Conservation (phyloP, 1,140 invertebrate genomes). For the Pantala flavescens region DNA sequence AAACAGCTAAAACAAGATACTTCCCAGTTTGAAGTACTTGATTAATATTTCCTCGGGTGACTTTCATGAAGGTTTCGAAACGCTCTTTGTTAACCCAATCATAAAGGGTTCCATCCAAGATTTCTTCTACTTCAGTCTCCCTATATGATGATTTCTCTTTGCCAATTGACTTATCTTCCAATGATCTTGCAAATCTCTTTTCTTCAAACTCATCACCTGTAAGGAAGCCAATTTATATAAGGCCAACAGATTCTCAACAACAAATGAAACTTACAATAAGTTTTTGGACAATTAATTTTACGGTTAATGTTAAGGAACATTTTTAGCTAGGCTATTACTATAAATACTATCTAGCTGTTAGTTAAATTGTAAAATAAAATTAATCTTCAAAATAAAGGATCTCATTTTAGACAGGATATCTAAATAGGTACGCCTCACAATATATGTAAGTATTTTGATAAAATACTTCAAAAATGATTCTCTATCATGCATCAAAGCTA, state of each 20-base stretch:
- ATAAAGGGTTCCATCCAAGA: constrained; percentile 54
- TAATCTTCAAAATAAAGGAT: too few relatives aligned
- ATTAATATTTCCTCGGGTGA: constrained; percentile 72
- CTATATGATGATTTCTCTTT: not conserved
- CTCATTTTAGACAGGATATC: too few relatives aligned
- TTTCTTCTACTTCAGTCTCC: constrained; percentile 12
- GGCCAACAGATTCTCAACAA: too few relatives aligned
- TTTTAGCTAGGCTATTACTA: too few relatives aligned
- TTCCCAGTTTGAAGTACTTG: constrained; percentile 75
- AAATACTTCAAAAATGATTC: too few relatives aligned
- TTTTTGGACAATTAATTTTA: too few relatives aligned
- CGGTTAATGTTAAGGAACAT: too few relatives aligned
- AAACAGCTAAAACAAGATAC: constrained; percentile 72
- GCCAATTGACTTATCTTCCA: constrained; percentile 1
- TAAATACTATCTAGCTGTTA: too few relatives aligned
- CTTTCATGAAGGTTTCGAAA: constrained; percentile 81
- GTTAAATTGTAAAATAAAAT: constrained; percentile 12
- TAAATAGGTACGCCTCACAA: too few relatives aligned
- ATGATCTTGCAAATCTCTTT: not conserved
- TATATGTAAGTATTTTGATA: too few relatives aligned
- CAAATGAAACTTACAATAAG: too few relatives aligned
- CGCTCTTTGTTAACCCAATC: constrained; percentile 85
- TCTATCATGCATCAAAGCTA: too few relatives aligned
- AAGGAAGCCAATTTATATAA: not conserved
- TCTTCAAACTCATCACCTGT: not conserved